phyloP scores from a whole-genome alignment of 2,888 invertebrate species.

The Clunio marinus region DNA sequence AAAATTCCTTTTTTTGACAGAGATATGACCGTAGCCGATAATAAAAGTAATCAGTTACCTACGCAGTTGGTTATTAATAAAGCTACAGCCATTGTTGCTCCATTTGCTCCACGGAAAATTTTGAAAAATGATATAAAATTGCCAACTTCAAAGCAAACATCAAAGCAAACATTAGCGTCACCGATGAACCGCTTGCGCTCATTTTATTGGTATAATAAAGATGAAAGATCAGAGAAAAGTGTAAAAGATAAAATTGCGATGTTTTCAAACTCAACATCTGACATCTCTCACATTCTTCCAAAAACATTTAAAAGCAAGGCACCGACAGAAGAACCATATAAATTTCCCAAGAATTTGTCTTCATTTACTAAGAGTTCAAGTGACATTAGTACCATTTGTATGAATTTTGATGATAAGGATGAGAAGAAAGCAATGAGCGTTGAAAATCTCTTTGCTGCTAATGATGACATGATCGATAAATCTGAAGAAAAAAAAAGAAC shows the following conservation, averaged over 20 bases:
- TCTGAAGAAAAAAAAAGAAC: not conserved
- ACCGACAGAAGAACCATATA: too few species aligned
- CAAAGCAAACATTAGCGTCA: constrained; percentile 14
- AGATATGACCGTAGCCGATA: too few species aligned
- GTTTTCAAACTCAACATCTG: constrained; percentile 59
- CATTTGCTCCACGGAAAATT: constrained; percentile 27
- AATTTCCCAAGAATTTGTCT: too few species aligned
- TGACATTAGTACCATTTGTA: too few species aligned
- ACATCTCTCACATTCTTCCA: constrained; percentile 43
- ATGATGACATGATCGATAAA: constrained; percentile 1
- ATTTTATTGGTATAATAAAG: constrained; percentile 57
- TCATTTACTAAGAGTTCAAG: too few species aligned
- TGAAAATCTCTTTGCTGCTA: constrained; percentile 54
- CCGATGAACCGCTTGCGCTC: constrained; percentile 17
- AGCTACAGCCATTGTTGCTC: constrained; percentile 35
- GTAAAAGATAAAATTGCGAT: constrained; percentile 83
- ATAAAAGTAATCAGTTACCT: too few species aligned
- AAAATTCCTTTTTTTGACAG: too few species aligned
- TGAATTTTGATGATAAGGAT: too few species aligned
- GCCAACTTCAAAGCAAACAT: constrained; percentile 12
- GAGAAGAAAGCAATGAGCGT: constrained; percentile 53
- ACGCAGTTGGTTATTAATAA: too few species aligned
- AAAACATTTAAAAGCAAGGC: constrained; percentile 33
- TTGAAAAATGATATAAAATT: constrained; percentile 13
- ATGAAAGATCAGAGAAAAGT: constrained; percentile 74